Conservation (phyloP, 2,797 vertebrate genomes). For the Antennarius maculatus region DNA sequence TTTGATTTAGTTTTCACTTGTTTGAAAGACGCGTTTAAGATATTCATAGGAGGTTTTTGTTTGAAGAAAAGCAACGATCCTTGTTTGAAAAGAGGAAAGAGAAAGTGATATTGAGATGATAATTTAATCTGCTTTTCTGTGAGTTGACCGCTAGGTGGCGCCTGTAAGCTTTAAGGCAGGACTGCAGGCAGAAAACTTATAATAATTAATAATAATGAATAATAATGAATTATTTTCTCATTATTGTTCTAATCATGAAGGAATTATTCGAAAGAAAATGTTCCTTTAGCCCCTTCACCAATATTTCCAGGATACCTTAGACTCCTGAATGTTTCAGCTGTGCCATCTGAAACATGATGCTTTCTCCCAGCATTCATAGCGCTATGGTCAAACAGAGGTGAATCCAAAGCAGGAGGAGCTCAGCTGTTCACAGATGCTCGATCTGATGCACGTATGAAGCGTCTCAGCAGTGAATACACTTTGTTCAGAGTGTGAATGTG, state of each 20-base stretch:
- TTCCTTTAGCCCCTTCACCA: background rate
- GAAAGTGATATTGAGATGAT: background rate
- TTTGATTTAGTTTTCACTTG: too few species aligned
- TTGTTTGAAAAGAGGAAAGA: background rate
- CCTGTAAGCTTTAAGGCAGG: background rate
- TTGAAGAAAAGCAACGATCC: conserved; percentile 1
- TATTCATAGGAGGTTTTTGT: background rate
- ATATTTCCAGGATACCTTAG: too few species aligned
- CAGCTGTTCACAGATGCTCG: too few species aligned
- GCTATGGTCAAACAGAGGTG: rapidly evolving
- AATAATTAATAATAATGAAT: too few species aligned
- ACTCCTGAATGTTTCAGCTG: too few species aligned
- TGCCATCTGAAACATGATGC: too few species aligned
- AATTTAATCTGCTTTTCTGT: conserved; percentile 5
- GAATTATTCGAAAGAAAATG: background rate
- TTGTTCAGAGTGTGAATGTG: conserved; percentile 90
- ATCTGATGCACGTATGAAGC: conserved; percentile 86
- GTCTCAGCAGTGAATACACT: conserved; percentile 85
- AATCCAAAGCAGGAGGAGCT: too few species aligned
- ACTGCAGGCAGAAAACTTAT: background rate
- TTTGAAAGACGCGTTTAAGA: too few species aligned
- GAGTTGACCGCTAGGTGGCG: background rate
- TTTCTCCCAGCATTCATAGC: too few species aligned
- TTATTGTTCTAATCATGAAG: too few species aligned
- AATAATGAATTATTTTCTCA: conserved; percentile 31